These are phyloP conservation scores for Buphagus erythrorhynchus DNA, from an alignment of 2,797 vertebrate species.

Conservation along the genomic window DNA sequence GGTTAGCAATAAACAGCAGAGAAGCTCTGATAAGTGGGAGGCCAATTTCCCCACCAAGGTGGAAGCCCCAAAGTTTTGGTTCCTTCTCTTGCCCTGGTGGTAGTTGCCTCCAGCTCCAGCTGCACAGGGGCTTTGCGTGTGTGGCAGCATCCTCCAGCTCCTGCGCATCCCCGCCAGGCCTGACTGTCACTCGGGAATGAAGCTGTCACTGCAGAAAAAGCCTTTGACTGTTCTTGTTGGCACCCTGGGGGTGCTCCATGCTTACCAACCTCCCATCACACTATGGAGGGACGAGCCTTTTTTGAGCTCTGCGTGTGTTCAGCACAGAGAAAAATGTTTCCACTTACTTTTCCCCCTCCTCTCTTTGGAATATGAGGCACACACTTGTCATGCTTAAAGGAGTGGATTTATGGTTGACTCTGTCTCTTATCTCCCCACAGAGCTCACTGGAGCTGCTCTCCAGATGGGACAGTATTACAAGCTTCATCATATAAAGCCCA, in stretches of 20 bases:
- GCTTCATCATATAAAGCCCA: constrained; percentile 57
- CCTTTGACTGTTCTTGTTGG: constrained; percentile 20
- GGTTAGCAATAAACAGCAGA: neutral
- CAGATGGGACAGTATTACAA: constrained; percentile 70
- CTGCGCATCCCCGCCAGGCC: accelerated
- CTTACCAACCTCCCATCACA: constrained; percentile 27
- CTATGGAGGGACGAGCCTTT: neutral
- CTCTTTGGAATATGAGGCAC: constrained; percentile 65
- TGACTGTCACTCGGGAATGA: neutral
- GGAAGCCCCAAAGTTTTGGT: neutral
- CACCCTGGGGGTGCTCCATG: constrained; percentile 23
- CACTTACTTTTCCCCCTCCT: constrained; percentile 68
- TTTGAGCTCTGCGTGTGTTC: constrained; percentile 58
- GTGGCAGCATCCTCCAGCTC: neutral
- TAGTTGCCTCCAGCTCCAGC: neutral
- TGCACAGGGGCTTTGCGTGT: neutral
- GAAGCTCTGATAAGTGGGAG: neutral
- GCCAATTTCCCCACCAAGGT: neutral
- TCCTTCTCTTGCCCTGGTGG: neutral
- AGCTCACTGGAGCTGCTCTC: constrained; percentile 66
- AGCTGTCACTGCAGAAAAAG: constrained; percentile 47
- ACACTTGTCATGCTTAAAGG: constrained; percentile 70
- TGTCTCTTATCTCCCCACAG: constrained; percentile 68
- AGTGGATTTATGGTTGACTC: constrained; percentile 70
- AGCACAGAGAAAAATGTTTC: constrained; percentile 66